These are phyloP conservation scores for Kobus ellipsiprymnus DNA, from an alignment of 2,113 vertebrate species.

Conservation along the genomic window DNA sequence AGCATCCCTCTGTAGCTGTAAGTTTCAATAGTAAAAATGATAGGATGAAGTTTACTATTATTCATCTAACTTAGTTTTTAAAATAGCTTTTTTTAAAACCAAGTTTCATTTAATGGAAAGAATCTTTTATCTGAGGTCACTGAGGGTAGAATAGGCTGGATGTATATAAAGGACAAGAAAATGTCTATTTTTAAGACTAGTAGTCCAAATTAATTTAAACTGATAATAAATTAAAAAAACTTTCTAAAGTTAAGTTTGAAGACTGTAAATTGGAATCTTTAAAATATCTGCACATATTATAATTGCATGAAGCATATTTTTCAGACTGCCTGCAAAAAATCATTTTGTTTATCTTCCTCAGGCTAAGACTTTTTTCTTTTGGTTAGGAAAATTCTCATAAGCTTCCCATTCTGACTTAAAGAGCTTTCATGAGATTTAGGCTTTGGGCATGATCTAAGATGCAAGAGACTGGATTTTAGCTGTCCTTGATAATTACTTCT, in stretches of 20 bases:
- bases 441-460: conserved; percentile 42
- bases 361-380: conserved; percentile 27
- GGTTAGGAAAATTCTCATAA: conserved; percentile 17
- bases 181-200: not conserved
- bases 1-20: not conserved
- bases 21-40: conserved; percentile 32
- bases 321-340: conserved; percentile 32
- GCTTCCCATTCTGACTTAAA: conserved; percentile 50
- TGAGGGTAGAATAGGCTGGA: not conserved
- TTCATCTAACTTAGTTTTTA: conserved; percentile 17
- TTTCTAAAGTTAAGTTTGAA: conserved; percentile 38
- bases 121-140: conserved; percentile 20
- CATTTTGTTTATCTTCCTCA: conserved; percentile 53
- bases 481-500: conserved; percentile 45
- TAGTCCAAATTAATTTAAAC: conserved; percentile 37
- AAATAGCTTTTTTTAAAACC: not conserved
- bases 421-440: conserved; percentile 54
- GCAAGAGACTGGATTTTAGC: conserved; percentile 47
- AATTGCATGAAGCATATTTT: conserved; percentile 51
- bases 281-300: conserved; percentile 56
- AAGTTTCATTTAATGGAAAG: not conserved
- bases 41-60: conserved; percentile 25
- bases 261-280: conserved; percentile 40
- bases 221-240: conserved; percentile 4
- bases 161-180: not conserved